Evolutionary conservation across 2,888 invertebrate genomes (phyloP), one percentile per base, ranked within the genome.

Genomic region (Hirtodrosophila histrioides): DNA sequence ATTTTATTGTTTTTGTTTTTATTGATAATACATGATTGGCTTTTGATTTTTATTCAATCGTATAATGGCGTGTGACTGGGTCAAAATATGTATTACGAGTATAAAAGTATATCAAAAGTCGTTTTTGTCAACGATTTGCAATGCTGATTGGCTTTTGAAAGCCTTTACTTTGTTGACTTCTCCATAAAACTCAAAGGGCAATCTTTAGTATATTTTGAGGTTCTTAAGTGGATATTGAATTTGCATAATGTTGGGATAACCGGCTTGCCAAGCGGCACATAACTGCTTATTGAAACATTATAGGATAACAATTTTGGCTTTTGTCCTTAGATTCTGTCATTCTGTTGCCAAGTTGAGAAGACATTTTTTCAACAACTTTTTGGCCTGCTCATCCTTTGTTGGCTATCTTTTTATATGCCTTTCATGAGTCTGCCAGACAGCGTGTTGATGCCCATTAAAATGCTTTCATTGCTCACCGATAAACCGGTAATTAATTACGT

Each of bases 401-500:
- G 6, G 6, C 4, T 23, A 8, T n/a, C 27, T 49, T 39, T 17
- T 31, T 6, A 33, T 45, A 39, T 7, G 6, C 35, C 35, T 45
- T 7, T 12, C 35, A 48, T n/a, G 27, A 9, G 10, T 33, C 8
- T 12, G 40, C 10, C 27, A 0, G 43, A 44, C 35, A 23, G 7
- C 33, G 29, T 3, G 0, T 29, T 23, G 29, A 40, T 40, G 64
- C 58, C 63, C 78, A 78, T 76, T 80, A 70, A 72, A 83, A 75
- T 69, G 51, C 54, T 23, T 17, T 24, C 11, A 37, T 36, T 43
- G 48, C 39, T 23, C 65, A 46, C 51, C 48, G 71, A 69, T 69
- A 69, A 76, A 83, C 69, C 75, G 64, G 74, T 81, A 88, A 88
- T 89, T 89, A 89, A 89, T 90, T 89, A 79, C 69, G 78, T 73